phyloP scores from a whole-genome alignment of 2,113 vertebrate genomes.

The Lanius ludovicianus region DNA sequence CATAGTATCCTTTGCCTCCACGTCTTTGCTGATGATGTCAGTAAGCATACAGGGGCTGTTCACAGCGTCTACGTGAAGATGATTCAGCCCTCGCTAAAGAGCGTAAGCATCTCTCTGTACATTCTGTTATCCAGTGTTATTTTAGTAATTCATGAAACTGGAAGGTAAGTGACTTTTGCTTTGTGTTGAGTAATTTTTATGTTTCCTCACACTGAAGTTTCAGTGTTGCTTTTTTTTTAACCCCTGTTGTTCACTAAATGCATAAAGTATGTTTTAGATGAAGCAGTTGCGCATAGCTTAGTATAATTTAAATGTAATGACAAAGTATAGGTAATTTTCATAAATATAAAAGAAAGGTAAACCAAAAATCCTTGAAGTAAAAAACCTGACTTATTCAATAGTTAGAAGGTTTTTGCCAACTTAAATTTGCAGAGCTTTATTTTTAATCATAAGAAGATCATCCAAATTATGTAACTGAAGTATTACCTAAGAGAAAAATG shows the following conservation, averaged over 20 bases:
- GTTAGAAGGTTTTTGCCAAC: background rate
- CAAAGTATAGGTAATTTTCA: background rate
- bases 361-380: background rate
- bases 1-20: conserved; percentile 82
- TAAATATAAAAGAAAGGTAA: background rate
- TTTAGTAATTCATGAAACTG: conserved; percentile 20
- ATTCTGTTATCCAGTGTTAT: conserved; percentile 1
- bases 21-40: conserved; percentile 83
- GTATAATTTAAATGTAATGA: background rate
- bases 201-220: background rate
- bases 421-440: background rate
- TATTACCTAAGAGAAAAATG: background rate
- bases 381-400: background rate
- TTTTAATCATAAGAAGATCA: background rate
- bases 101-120: conserved; percentile 13
- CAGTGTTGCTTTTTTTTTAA: background rate
- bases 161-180: conserved; percentile 66
- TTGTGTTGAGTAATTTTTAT: background rate
- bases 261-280: background rate
- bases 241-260: background rate
- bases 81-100: conserved; percentile 71
- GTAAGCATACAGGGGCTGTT: conserved; percentile 75
- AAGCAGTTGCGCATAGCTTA: background rate
- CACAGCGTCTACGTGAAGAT: conserved; percentile 68
- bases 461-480: background rate